Evolutionary conservation across 1,140 invertebrate species (phyloP), one percentile per base, ranked within the genome.

Genomic region (Adoxophyes honmai): DNA sequence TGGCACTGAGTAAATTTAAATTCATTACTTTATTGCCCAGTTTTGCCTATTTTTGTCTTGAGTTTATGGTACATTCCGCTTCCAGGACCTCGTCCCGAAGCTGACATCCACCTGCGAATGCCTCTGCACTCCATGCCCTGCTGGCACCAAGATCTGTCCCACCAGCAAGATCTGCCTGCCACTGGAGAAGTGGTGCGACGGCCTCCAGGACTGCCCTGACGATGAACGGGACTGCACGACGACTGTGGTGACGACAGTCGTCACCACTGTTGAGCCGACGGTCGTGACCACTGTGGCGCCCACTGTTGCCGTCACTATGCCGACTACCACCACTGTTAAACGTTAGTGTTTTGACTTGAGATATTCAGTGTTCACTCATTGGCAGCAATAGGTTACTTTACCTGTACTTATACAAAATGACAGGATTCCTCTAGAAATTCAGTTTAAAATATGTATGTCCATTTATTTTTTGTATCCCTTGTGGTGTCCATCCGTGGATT

Each of bases 161-260:
- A 94, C 94, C 0, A 95, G 92, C 69, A 92, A 93, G 36, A 84
- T 93, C 42, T 98, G 96, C 69, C 92, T 98, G 5, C 89, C 93
- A 0, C 88, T 92, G 56, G 85, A 90, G 0, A 83, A 90, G 0
- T 96, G 95, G 94, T 98, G 96, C 82, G 93, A 98, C 77, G 95
- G 95, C 0, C 83, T 96, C 0, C 90, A 93, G 62, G 94, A 98
- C 73, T 98, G 96, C 78, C 92, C 93, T 1, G 95, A 96, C 82
- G 96, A 98, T 84, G 96, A 98, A 83, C 80, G 88, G 1, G 86
- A 92, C 56, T 97, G 96, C 74, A 70, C 79, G 35, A 86, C 88
- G 2, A 86, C 61, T 10, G 34, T 57, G 34, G 34, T 57, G 34
- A 51, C 64, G 51, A 62, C 73, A 1, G 68, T 58, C 9, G 60